These are phyloP conservation scores for Meiosimyza platycephala DNA, from an alignment of 2,888 invertebrate genomes.

Conservation along the genomic window DNA sequence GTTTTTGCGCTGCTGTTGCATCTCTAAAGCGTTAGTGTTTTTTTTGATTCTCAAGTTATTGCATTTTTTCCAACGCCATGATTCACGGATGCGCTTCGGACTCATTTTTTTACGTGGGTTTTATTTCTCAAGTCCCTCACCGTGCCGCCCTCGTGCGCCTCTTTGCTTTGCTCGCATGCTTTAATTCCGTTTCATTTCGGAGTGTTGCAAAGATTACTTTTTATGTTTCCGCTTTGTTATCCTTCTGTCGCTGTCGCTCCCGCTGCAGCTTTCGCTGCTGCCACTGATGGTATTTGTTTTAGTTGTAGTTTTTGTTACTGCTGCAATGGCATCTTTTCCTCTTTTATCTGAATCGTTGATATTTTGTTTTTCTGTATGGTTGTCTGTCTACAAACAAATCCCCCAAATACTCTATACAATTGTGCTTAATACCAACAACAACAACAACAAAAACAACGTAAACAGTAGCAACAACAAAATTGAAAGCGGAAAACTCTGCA, in stretches of 20 bases:
- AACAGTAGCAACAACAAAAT: neutral
- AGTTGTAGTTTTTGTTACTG: too few relatives aligned
- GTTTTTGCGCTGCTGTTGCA: neutral
- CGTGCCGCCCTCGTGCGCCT: neutral
- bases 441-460: constrained; percentile 9
- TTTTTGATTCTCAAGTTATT: constrained; percentile 27
- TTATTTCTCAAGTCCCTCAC: constrained; percentile 5
- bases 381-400: constrained; percentile 31
- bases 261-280: neutral
- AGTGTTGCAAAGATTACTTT: constrained; percentile 51
- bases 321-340: neutral
- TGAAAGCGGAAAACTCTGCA: constrained; percentile 28
- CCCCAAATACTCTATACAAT: constrained; percentile 3
- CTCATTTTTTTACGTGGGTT: constrained; percentile 1
- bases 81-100: constrained; percentile 15
- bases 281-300: too few relatives aligned
- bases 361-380: constrained; percentile 18
- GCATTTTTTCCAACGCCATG: constrained; percentile 24
- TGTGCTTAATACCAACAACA: constrained; percentile 30
- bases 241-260: neutral
- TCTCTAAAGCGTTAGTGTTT: neutral
- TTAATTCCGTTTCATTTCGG: constrained; percentile 43
- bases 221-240: constrained; percentile 52
- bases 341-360: constrained; percentile 20
- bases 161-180: constrained; percentile 19